Percentiles rank a stretch among this genome's conserved stretches.
Conservation (phyloP, 2,113 vertebrate genomes). For the Murina feae region DNA sequence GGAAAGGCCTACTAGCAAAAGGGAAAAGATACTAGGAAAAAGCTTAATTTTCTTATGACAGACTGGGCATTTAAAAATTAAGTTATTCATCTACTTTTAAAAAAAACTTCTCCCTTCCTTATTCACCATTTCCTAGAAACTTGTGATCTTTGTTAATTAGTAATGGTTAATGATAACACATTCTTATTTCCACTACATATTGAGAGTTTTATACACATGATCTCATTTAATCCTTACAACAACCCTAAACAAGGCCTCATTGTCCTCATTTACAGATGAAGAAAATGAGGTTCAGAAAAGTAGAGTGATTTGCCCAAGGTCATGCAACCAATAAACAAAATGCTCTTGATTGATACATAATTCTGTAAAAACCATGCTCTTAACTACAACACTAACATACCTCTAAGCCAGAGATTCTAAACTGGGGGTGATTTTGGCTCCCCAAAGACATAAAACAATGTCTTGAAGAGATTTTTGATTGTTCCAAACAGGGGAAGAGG, state of each 20-base stretch:
- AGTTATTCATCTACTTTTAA: constrained; percentile 26
- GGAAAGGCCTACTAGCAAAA: neutral
- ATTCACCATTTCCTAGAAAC: constrained; percentile 15
- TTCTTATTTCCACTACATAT: neutral
- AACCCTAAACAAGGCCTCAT: constrained; percentile 9
- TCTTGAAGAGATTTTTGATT: constrained; percentile 16
- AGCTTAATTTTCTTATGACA: constrained; percentile 9
- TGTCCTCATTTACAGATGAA: constrained; percentile 40
- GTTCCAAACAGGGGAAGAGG: neutral
- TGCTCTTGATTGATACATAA: constrained; percentile 1
- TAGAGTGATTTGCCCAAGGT: constrained; percentile 28
- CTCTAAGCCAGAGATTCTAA: neutral
- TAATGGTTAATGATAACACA: constrained; percentile 3
- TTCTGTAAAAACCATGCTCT: constrained; percentile 14
- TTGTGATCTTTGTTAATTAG: constrained; percentile 28
- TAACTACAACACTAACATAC: neutral
- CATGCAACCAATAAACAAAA: neutral
- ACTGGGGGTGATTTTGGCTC: neutral
- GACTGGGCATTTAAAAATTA: neutral
- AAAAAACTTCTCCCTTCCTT: neutral
- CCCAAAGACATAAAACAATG: neutral
- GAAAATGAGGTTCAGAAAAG: constrained; percentile 13
- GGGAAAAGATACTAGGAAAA: neutral
- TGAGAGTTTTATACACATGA: neutral
- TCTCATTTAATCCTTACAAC: constrained; percentile 49